These are phyloP conservation scores for Seira sanloemensis DNA, from an alignment of 2,888 invertebrate species.

Conservation along the genomic window DNA sequence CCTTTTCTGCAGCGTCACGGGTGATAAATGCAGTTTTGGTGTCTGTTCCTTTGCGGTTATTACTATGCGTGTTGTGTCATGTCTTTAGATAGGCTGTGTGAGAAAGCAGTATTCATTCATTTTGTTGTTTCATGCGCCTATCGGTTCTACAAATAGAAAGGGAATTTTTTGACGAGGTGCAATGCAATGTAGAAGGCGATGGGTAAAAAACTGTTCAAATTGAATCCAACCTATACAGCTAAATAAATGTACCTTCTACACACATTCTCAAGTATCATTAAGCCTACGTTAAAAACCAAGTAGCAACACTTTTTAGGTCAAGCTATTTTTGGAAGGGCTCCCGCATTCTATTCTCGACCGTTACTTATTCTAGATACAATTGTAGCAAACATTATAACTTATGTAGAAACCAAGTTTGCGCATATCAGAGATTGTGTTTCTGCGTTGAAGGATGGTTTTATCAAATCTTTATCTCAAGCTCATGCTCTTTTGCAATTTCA, in stretches of 20 bases:
- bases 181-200: conserved; percentile 2
- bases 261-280: not conserved
- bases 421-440: too few relatives aligned
- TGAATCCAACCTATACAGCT: too few relatives aligned
- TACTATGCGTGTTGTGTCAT: too few relatives aligned
- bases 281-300: not conserved
- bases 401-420: too few relatives aligned
- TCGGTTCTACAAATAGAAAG: conserved; percentile 35
- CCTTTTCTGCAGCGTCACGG: conserved; percentile 36
- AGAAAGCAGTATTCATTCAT: not conserved
- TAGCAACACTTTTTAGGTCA: conserved; percentile 52
- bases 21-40: conserved; percentile 40
- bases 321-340: conserved; percentile 63
- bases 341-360: conserved; percentile 52
- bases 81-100: too few relatives aligned
- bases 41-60: too few relatives aligned
- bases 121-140: conserved; percentile 19
- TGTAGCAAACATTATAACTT: too few relatives aligned
- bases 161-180: conserved; percentile 22
- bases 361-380: conserved; percentile 51
- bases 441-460: too few relatives aligned
- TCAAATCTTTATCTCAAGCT: too few relatives aligned
- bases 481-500: too few relatives aligned
- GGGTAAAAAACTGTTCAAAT: too few relatives aligned
- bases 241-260: too few relatives aligned